Conservation (phyloP, 1,140 invertebrate genomes). For the Drosophila ambigua region DNA sequence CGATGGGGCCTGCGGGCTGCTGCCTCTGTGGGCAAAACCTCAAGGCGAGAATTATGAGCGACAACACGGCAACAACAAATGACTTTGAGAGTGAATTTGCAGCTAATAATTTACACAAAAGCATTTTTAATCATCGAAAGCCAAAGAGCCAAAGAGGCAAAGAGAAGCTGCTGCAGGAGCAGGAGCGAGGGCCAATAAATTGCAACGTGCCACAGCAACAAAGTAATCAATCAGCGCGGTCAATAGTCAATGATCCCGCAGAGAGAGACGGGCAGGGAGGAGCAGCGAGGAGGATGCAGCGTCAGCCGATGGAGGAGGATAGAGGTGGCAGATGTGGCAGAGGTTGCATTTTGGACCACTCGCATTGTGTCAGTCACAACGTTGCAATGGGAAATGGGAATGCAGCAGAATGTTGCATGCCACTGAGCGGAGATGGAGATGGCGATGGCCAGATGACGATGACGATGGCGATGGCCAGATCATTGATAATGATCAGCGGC, state of each 20-base stretch:
- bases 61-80: conserved; percentile 71
- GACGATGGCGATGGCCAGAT: conserved; percentile 50
- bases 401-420: conserved; percentile 39
- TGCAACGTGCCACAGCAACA: conserved; percentile 67
- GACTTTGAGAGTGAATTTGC: conserved; percentile 75
- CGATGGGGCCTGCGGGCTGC: conserved; percentile 23
- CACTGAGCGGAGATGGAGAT: neutral
- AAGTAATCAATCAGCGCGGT: conserved; percentile 78
- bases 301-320: conserved; percentile 20
- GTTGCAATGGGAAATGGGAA: conserved; percentile 66
- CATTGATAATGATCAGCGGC: conserved; percentile 78
- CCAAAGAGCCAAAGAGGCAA: conserved; percentile 8
- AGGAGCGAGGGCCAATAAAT: conserved; percentile 56
- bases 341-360: conserved; percentile 42
- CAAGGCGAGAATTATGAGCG: conserved; percentile 78
- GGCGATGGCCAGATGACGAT: conserved; percentile 13
- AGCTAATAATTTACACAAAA: conserved; percentile 82
- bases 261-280: conserved; percentile 9
- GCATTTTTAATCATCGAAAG: conserved; percentile 78
- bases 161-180: conserved; percentile 24
- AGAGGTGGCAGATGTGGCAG: too few relatives aligned
- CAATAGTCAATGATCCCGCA: conserved; percentile 67
- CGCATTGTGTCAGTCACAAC: conserved; percentile 62
- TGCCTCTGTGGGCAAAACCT: conserved; percentile 52
- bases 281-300: neutral